A percentile compares a stretch with the other conserved stretches of the same genome.
phyloP scores from a whole-genome alignment of 2,113 vertebrate genomes.

The Isurus oxyrinchus region DNA sequence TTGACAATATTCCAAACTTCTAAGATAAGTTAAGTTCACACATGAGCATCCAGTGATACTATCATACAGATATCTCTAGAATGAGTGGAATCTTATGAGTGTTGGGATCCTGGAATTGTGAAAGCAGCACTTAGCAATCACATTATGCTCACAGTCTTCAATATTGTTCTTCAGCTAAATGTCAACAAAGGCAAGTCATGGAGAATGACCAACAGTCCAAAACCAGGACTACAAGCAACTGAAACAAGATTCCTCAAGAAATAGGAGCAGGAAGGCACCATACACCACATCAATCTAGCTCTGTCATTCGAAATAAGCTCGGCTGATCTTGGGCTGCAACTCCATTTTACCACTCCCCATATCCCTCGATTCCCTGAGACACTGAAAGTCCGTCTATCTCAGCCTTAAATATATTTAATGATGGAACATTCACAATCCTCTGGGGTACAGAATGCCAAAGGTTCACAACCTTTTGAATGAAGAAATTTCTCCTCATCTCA shows the following conservation, averaged over 20 bases:
- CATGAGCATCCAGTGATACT: not conserved
- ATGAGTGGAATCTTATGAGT: not conserved
- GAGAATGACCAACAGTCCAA: not conserved
- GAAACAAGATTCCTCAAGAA: not conserved
- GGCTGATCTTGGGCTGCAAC: too few relatives aligned
- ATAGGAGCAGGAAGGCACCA: too few relatives aligned
- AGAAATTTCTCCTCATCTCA: too few relatives aligned
- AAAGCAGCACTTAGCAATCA: not conserved
- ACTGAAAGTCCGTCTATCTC: too few relatives aligned
- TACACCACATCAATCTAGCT: too few relatives aligned
- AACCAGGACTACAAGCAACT: not conserved
- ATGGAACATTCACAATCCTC: too few relatives aligned
- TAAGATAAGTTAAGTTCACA: not conserved
- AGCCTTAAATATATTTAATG: too few relatives aligned
- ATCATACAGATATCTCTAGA: not conserved
- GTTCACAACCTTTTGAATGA: too few relatives aligned
- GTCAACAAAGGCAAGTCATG: not conserved
- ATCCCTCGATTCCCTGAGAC: too few relatives aligned
- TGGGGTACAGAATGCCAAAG: too few relatives aligned
- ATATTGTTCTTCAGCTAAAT: not conserved
- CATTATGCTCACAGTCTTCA: not conserved
- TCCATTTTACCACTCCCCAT: too few relatives aligned
- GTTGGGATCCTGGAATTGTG: not conserved
- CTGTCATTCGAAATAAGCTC: too few relatives aligned
- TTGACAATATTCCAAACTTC: not conserved